These are phyloP conservation scores for Portevinia maculata DNA, from an alignment of 2,888 invertebrate genomes.

Conservation along the genomic window DNA sequence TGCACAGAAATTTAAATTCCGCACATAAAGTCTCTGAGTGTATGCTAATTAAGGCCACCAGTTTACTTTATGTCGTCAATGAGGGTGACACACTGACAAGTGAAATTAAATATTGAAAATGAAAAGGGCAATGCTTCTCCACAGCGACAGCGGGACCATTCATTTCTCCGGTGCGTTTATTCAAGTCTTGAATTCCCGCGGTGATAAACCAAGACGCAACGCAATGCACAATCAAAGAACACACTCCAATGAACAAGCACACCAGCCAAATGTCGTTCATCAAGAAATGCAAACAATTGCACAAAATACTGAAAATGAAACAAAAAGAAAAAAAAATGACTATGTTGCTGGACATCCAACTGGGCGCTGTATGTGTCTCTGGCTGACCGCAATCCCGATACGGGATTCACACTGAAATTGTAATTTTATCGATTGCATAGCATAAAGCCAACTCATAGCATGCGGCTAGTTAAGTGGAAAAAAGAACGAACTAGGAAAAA, in stretches of 20 bases:
- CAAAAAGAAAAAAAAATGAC: background rate
- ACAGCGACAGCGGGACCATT: no score
- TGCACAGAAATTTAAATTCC: no score
- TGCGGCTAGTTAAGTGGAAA: conserved; percentile 16
- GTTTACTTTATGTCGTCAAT: no score
- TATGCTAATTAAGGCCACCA: no score
- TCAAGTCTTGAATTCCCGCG: no score
- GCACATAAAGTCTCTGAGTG: no score
- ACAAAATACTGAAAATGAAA: background rate
- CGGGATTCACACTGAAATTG: conserved; percentile 31
- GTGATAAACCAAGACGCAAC: conserved; percentile 4
- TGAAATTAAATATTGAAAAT: no score
- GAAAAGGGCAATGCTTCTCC: no score
- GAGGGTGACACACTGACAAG: no score
- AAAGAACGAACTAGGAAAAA: background rate
- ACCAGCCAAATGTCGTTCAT: conserved; percentile 29
- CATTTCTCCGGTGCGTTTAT: no score
- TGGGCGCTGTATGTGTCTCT: background rate
- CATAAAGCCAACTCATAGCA: conserved; percentile 44
- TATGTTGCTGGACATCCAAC: background rate
- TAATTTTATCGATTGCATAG: conserved; percentile 40
- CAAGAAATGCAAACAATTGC: conserved; percentile 46
- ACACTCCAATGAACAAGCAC: conserved; percentile 1
- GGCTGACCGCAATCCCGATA: conserved; percentile 8
- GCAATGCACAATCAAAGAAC: conserved; percentile 47